phyloP scores from a whole-genome alignment of 2,113 vertebrate species.

The Coreoperca whiteheadi region DNA sequence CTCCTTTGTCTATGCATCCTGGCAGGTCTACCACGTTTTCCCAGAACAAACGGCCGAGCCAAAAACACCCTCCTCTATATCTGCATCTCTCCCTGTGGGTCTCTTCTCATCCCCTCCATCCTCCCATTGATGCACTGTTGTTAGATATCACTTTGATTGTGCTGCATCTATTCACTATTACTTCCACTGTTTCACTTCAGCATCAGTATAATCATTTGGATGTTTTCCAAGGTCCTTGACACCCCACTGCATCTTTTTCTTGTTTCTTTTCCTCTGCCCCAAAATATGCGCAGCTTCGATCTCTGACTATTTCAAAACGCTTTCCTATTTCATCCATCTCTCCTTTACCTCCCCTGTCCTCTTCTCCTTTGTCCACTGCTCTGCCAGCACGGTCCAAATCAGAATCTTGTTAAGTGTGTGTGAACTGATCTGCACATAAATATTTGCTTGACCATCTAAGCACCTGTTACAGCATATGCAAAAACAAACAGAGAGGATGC shows the following conservation, averaged over 20 bases:
- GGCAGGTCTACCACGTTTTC: constrained; percentile 57
- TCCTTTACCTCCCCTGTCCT: not conserved
- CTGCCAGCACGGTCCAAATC: constrained; percentile 41
- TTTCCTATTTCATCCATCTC: not conserved
- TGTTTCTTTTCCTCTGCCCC: not conserved
- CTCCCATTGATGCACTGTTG: constrained; percentile 12
- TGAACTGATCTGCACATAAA: constrained; percentile 32
- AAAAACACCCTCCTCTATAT: constrained; percentile 56
- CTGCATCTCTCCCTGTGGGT: constrained; percentile 44
- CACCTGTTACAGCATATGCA: constrained; percentile 16
- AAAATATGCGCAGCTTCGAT: not conserved
- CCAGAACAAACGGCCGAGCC: constrained; percentile 61
- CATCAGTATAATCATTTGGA: constrained; percentile 9
- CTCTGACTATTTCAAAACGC: not conserved
- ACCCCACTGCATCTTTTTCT: not conserved
- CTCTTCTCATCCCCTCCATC: constrained; percentile 44
- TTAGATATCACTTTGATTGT: constrained; percentile 4
- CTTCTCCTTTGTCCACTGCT: constrained; percentile 14
- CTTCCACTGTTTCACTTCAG: constrained; percentile 21
- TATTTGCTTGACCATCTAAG: constrained; percentile 25
- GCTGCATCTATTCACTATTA: constrained; percentile 6
- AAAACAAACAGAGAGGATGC: constrained; percentile 17
- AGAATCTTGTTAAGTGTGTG: constrained; percentile 39
- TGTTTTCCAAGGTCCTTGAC: not conserved
- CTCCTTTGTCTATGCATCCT: constrained; percentile 61